A percentile compares a stretch with the other conserved stretches of the same genome.
phyloP scores from a whole-genome alignment of 2,113 vertebrate species.

The Cromileptes altivelis region DNA sequence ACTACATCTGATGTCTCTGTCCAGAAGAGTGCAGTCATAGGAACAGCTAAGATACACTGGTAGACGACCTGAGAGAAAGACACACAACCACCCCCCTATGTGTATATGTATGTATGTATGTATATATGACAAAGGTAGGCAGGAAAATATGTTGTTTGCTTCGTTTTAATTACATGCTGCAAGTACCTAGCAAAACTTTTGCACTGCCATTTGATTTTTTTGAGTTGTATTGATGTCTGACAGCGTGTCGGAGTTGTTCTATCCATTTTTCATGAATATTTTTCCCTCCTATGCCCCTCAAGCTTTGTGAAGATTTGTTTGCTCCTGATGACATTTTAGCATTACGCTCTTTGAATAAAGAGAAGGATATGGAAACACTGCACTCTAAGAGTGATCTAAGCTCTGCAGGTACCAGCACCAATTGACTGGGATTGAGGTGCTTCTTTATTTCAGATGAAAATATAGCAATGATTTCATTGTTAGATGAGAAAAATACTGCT shows the following conservation, averaged over 20 bases:
- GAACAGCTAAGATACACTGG: too few species aligned
- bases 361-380: not conserved
- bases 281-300: conserved; percentile 9
- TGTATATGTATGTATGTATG: too few species aligned
- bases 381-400: conserved; percentile 1
- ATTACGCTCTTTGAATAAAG: conserved; percentile 23
- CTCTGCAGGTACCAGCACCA: conserved; percentile 3
- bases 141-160: not conserved
- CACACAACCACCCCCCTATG: too few species aligned
- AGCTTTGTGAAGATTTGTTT: conserved; percentile 14
- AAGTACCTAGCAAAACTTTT: not conserved
- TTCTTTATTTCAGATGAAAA: conserved; percentile 44
- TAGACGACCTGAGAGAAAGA: too few species aligned
- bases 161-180: not conserved
- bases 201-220: conserved; percentile 6
- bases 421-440: conserved; percentile 25
- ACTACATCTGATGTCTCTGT: too few species aligned
- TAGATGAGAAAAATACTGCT: conserved; percentile 10
- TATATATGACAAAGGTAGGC: not conserved
- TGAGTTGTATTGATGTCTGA: conserved; percentile 4
- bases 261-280: conserved; percentile 26
- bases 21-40: too few species aligned
- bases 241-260: conserved; percentile 11
- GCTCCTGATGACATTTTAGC: conserved; percentile 23
- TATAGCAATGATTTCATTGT: conserved; percentile 39